Conservation (phyloP, 2,797 vertebrate genomes). For the Hypotaenidia okinawae region DNA sequence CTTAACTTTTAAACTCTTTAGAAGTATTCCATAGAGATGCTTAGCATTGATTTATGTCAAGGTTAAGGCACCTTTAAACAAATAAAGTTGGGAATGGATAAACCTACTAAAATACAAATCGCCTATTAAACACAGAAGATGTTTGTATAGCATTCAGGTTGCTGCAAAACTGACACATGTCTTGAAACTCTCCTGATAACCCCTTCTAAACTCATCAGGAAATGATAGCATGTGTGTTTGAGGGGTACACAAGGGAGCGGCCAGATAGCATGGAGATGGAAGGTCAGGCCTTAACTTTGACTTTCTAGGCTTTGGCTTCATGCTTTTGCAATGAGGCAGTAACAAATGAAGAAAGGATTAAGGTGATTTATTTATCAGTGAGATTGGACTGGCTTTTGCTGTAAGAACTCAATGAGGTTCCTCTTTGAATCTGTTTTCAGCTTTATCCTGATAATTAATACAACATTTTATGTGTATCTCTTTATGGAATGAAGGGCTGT, state of each 20-base stretch:
- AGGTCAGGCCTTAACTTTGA: conserved; percentile 52
- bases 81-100: conserved; percentile 67
- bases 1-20: conserved; percentile 45
- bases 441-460: not conserved
- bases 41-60: conserved; percentile 61
- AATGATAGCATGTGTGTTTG: conserved; percentile 24
- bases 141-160: conserved; percentile 69
- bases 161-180: conserved; percentile 67
- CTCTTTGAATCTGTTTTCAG: not conserved
- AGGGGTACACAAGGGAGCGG: conserved; percentile 41
- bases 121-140: conserved; percentile 63
- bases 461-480: not conserved
- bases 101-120: conserved; percentile 70
- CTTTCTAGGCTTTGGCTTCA: conserved; percentile 27
- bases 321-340: conserved; percentile 14
- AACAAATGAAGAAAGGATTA: conserved; percentile 9
- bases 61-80: conserved; percentile 76
- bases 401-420: not conserved
- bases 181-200: conserved; percentile 68
- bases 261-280: conserved; percentile 13
- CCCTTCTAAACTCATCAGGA: conserved; percentile 41
- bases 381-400: not conserved
- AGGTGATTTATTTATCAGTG: not conserved
- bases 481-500: not conserved
- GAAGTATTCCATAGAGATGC: not conserved